phyloP scores from a whole-genome alignment of 1,140 invertebrate genomes.

The Dolichoris vasculosae region DNA sequence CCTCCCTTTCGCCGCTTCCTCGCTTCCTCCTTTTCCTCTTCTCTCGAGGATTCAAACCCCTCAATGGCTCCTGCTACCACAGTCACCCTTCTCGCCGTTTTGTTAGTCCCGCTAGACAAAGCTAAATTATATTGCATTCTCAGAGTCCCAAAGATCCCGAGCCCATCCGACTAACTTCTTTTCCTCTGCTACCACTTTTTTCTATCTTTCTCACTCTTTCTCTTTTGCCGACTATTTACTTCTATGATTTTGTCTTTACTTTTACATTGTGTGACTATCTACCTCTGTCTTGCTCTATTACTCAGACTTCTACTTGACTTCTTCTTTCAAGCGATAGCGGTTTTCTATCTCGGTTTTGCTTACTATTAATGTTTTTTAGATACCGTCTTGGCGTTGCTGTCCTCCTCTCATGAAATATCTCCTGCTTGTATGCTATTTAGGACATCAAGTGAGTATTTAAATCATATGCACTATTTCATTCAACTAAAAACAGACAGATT shows the following conservation, averaged over 20 bases:
- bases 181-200: slow-evolving; percentile 55
- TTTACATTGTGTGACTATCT: slow-evolving; percentile 33
- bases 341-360: slow-evolving; percentile 42
- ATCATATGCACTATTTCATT: slow-evolving; percentile 64
- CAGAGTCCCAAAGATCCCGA: slow-evolving; percentile 70
- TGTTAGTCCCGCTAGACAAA: slow-evolving; percentile 72
- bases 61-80: slow-evolving; percentile 51
- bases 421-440: slow-evolving; percentile 62
- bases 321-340: slow-evolving; percentile 43
- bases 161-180: slow-evolving; percentile 45
- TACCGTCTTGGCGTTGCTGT: slow-evolving; percentile 17
- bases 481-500: not conserved
- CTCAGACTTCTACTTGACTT: slow-evolving; percentile 43
- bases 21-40: not conserved
- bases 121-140: slow-evolving; percentile 76
- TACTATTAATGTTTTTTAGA: slow-evolving; percentile 53
- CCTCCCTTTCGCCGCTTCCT: slow-evolving; percentile 49
- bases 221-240: slow-evolving; percentile 52
- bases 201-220: slow-evolving; percentile 40
- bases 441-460: slow-evolving; percentile 68
- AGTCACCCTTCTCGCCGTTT: slow-evolving; percentile 62
- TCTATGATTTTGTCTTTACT: slow-evolving; percentile 53
- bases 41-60: slow-evolving; percentile 52
- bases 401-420: not conserved
- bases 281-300: not conserved